Evolutionary conservation across 2,888 invertebrate genomes (phyloP).

Genomic region (Pristionchus fissidentatus): DNA sequence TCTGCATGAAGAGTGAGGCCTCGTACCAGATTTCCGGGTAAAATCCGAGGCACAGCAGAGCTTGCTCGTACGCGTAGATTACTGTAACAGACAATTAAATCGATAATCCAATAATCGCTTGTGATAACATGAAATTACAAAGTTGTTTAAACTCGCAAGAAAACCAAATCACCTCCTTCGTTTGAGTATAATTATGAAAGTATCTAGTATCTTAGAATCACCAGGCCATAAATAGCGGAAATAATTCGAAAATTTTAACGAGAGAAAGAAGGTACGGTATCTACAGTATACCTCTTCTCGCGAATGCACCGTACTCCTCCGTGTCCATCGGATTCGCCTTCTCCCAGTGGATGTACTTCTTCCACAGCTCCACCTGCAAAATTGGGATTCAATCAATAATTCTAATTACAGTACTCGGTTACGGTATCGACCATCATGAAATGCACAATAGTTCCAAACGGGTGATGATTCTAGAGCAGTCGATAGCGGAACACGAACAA

Average conservation of each 20-base stretch:
- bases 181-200: too few species aligned
- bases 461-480: too few species aligned
- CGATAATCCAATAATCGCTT: not conserved
- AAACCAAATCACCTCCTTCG: too few species aligned
- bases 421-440: too few species aligned
- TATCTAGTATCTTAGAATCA: too few species aligned
- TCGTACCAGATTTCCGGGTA: slow-evolving; percentile 99
- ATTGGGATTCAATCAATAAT: not conserved
- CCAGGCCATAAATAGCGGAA: too few species aligned
- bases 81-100: slow-evolving; percentile 80
- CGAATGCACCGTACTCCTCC: slow-evolving; percentile 93
- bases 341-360: slow-evolving; percentile 98
- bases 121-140: too few species aligned
- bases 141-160: too few species aligned
- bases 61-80: slow-evolving; percentile 98
- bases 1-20: slow-evolving; percentile 95
- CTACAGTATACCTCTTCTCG: slow-evolving; percentile 81
- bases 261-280: too few species aligned
- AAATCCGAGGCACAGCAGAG: slow-evolving; percentile 93
- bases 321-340: slow-evolving; percentile 94
- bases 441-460: too few species aligned
- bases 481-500: not conserved
- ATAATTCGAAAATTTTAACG: too few species aligned
- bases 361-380: slow-evolving; percentile 91
- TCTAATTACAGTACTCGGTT: not conserved